Evolutionary conservation across 2,113 vertebrate species (phyloP), one percentile per base, ranked within the genome.

Genomic region (Platichthys flesus): DNA sequence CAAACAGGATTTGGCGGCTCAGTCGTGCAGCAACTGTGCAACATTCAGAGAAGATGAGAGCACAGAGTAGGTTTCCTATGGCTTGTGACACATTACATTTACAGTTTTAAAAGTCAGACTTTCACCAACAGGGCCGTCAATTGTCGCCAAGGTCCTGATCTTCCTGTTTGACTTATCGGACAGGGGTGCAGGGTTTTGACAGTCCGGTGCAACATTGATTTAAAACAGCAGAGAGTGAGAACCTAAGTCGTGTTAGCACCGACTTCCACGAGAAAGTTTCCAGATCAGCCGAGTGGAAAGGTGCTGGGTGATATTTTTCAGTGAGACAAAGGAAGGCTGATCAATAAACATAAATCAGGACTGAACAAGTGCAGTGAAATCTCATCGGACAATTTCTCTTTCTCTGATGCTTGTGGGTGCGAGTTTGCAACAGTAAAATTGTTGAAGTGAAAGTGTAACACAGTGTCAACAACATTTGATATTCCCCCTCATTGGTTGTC

Each of bases 181-280:
- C 54, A 23, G 24, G 62, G 31, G 21, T 78, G 76, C 54, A 57
- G 57, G 67, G 71, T 63, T 84, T 74, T 71, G 72, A 56, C 66
- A 31, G 57, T 24, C 26, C 70, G 9, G 26, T 60, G 73, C 26
- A 40, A 75, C 15, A 0, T 72, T 71, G 82, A 85, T 74, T 59
- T 66, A 70, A 84, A 82, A 57, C 81, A 85, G 68, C 35, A 20
- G 31, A 73, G 71, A 66, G 26, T 54, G 59, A 67, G 40, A 72
- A 70, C 42, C 55, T 37, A 40, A 12, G 37, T 40, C 37, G 42
- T 52, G 21, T 18, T 7, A 52, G 18, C 6, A 47, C 68, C 24
- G 24, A 28, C 45, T 26, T 71, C 58, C 1, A 37, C 52, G 9
- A 76, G 55, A 45, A 80, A 20, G 35, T 3, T 65, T 37, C 54